Evolutionary conservation across 2,888 invertebrate species (phyloP).

Genomic region (Drosophila buzzatii): DNA sequence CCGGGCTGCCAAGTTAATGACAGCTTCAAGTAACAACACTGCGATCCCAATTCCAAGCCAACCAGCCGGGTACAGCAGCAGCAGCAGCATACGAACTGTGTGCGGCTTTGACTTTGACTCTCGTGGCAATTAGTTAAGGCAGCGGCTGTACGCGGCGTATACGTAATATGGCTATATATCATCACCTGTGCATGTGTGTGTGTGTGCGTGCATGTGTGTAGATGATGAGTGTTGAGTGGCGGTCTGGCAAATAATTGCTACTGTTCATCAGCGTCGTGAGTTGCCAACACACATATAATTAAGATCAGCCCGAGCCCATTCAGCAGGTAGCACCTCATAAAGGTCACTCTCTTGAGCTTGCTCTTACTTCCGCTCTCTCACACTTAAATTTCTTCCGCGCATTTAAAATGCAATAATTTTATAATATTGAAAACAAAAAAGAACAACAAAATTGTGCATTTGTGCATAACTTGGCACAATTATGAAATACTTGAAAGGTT

Average conservation of each 20-base stretch:
- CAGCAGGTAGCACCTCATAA: slow-evolving; percentile 35
- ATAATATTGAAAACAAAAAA: slow-evolving; percentile 50
- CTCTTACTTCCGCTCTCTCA: slow-evolving; percentile 10
- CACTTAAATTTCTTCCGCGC: slow-evolving; percentile 18
- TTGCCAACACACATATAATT: slow-evolving; percentile 75
- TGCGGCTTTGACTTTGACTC: slow-evolving; percentile 57
- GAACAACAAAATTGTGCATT: slow-evolving; percentile 39
- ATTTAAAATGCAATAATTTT: slow-evolving; percentile 81
- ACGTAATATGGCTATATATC: slow-evolving; percentile 73
- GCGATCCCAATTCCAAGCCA: slow-evolving; percentile 23
- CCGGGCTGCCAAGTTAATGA: slow-evolving; percentile 72
- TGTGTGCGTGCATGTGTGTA: slow-evolving; percentile 40
- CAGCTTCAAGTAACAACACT: slow-evolving; percentile 70
- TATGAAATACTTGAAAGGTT: slow-evolving; percentile 77
- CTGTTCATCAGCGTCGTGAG: slow-evolving; percentile 70
- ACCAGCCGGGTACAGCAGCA: not conserved
- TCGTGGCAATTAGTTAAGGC: slow-evolving; percentile 59
- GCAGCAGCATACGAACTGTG: not conserved
- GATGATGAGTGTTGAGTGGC: slow-evolving; percentile 71
- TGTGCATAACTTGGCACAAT: slow-evolving; percentile 79
- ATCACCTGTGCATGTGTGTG: slow-evolving; percentile 35
- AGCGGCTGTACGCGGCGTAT: slow-evolving; percentile 60
- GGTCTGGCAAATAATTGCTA: slow-evolving; percentile 76
- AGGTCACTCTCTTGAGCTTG: slow-evolving; percentile 49
- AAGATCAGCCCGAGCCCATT: slow-evolving; percentile 42